Conservation (phyloP, 35 echinoderm and acorn worm species). For the Holothuria glaberrima region DNA sequence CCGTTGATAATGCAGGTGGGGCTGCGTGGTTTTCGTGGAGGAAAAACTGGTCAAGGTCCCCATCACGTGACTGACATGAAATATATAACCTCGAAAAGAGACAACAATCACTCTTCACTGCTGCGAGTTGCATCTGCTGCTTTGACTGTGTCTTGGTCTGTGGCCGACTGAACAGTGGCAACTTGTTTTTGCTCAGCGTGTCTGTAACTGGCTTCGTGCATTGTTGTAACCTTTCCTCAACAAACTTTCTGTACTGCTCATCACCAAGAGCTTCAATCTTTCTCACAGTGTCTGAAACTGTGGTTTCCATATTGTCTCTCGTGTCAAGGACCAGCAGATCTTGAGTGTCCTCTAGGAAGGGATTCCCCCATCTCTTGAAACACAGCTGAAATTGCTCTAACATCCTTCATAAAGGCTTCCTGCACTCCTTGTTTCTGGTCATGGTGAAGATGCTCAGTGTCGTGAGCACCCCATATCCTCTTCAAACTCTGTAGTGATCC, state of each 20-base stretch:
- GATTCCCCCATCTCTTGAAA: conserved; percentile 46
- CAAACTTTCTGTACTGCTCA: conserved; percentile 57
- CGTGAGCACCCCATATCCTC: neutral
- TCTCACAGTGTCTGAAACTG: conserved; percentile 42
- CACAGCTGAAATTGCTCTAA: neutral
- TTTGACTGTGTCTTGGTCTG: conserved; percentile 7
- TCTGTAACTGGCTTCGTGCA: neutral
- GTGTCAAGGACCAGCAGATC: conserved; percentile 58
- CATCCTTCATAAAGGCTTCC: conserved; percentile 38
- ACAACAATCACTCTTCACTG: conserved; percentile 55
- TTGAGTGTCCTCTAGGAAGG: conserved; percentile 47
- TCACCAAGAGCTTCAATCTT: conserved; percentile 30
- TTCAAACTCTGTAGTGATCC: too few species aligned
- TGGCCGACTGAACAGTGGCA: neutral
- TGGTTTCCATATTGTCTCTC: conserved; percentile 14
- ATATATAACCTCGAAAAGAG: neutral
- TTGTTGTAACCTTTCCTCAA: conserved; percentile 48
- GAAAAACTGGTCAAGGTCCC: conserved; percentile 61
- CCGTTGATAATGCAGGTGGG: conserved; percentile 16
- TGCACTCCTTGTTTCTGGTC: conserved; percentile 47
- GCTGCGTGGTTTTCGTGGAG: conserved; percentile 59
- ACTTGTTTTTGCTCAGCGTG: neutral
- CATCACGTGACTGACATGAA: conserved; percentile 55
- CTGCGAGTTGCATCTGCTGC: neutral
- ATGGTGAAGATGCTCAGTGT: conserved; percentile 17